Conservation (phyloP, 2,113 vertebrate species). For the Epinephelus cyanopodus region DNA sequence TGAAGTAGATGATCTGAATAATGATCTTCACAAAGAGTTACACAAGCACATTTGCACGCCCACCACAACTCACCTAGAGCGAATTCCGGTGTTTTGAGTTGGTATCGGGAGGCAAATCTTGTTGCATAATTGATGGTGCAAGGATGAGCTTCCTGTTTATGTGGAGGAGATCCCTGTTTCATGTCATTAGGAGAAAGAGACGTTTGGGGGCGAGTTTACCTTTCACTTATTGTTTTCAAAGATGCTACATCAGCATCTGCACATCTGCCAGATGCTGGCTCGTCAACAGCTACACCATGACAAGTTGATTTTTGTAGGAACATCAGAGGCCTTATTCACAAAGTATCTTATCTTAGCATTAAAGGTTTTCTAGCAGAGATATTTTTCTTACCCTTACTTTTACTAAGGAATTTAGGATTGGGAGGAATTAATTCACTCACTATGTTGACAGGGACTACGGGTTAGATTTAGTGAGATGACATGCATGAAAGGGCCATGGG, state of each 20-base stretch:
- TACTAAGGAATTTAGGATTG: background rate
- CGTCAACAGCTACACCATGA: background rate
- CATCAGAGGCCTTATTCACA: background rate
- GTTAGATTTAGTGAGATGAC: too few relatives aligned
- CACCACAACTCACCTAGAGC: conserved; percentile 52
- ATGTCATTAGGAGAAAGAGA: conserved; percentile 32
- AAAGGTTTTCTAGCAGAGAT: background rate
- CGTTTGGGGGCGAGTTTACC: conserved; percentile 4
- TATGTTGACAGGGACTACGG: background rate
- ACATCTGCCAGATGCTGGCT: background rate
- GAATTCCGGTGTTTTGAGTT: conserved; percentile 35
- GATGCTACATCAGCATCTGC: conserved; percentile 33
- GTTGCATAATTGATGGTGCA: conserved; percentile 66
- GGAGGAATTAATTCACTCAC: background rate
- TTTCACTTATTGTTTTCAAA: conserved; percentile 4
- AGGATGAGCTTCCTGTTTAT: conserved; percentile 62
- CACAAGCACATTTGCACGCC: conserved; percentile 50
- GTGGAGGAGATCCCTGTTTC: conserved; percentile 34
- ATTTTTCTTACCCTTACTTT: background rate
- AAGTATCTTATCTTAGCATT: background rate
- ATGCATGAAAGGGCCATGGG: too few relatives aligned
- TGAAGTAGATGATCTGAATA: conserved; percentile 22
- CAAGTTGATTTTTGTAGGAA: background rate
- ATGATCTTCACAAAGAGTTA: conserved; percentile 25
- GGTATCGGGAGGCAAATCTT: conserved; percentile 43